Evolutionary conservation across 2,797 vertebrate species (phyloP).

Genomic region (Danio kyathit): DNA sequence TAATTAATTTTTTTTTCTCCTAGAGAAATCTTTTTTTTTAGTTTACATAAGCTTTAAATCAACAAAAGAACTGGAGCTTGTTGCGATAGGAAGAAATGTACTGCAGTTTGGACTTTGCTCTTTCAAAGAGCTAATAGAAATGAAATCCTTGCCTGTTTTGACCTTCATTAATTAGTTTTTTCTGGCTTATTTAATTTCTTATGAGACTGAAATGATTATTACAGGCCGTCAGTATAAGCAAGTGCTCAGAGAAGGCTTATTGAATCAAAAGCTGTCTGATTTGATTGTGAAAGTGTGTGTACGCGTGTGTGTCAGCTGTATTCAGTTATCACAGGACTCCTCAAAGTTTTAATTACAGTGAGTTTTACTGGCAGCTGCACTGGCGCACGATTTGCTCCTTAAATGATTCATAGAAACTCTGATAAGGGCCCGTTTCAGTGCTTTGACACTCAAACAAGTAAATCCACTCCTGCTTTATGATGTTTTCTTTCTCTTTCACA

Average conservation of each 20-base stretch:
- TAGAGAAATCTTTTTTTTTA: neutral
- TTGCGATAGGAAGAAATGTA: neutral
- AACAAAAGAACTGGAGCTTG: neutral
- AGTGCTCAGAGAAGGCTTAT: neutral
- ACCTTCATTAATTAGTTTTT: neutral
- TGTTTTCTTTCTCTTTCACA: neutral
- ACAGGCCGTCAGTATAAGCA: too few relatives aligned
- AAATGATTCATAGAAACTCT: neutral
- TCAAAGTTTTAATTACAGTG: neutral
- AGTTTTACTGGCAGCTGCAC: neutral
- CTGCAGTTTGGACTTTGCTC: constrained; percentile 25
- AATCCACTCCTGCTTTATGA: neutral
- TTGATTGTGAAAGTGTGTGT: neutral
- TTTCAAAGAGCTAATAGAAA: neutral
- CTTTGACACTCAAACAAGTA: neutral
- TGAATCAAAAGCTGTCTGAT: neutral
- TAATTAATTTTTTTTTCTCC: neutral
- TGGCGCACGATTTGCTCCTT: neutral
- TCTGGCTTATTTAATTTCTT: constrained; percentile 20
- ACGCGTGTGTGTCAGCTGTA: neutral
- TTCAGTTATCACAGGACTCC: neutral
- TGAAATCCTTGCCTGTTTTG: constrained; percentile 9
- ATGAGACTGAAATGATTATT: constrained; percentile 1
- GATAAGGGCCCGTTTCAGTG: constrained; percentile 25
- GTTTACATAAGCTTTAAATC: neutral